Conservation (phyloP, 2,797 vertebrate genomes). For the Psittacula derbiana region DNA sequence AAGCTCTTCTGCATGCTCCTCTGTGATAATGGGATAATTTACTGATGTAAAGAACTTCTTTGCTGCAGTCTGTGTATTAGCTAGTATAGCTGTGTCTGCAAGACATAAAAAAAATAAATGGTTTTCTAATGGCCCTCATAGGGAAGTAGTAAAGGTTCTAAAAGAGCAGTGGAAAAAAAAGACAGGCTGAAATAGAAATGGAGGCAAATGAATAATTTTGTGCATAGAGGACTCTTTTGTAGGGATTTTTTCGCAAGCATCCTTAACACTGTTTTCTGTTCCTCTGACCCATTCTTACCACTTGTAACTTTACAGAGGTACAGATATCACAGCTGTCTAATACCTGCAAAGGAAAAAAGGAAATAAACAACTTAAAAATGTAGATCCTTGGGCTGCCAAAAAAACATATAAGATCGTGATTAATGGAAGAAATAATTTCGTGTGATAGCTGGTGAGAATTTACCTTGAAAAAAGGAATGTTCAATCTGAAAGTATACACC, state of each 20-base stretch:
- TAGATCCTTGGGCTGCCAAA: not conserved
- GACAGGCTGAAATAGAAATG: not conserved
- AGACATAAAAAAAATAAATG: not conserved
- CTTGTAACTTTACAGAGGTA: not conserved
- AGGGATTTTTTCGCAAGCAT: not conserved
- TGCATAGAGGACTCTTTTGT: not conserved
- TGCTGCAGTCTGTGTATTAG: not conserved
- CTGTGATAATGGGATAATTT: not conserved
- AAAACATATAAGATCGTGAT: not conserved
- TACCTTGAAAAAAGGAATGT: not conserved
- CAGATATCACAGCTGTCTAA: not conserved
- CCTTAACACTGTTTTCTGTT: not conserved
- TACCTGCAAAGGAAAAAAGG: not conserved
- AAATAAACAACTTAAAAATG: not conserved
- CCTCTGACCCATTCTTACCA: not conserved
- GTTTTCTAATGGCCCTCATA: not conserved
- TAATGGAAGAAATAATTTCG: slow-evolving; percentile 12
- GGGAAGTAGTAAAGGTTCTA: not conserved
- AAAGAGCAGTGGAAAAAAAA: not conserved
- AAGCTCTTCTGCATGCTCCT: not conserved
- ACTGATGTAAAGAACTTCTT: not conserved
- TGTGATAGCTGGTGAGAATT: not conserved
- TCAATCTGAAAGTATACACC: not conserved
- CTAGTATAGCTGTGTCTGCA: not conserved
- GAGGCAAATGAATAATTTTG: not conserved